Evolutionary conservation across 2,113 vertebrate species (phyloP).

Genomic region (Equus quagga): DNA sequence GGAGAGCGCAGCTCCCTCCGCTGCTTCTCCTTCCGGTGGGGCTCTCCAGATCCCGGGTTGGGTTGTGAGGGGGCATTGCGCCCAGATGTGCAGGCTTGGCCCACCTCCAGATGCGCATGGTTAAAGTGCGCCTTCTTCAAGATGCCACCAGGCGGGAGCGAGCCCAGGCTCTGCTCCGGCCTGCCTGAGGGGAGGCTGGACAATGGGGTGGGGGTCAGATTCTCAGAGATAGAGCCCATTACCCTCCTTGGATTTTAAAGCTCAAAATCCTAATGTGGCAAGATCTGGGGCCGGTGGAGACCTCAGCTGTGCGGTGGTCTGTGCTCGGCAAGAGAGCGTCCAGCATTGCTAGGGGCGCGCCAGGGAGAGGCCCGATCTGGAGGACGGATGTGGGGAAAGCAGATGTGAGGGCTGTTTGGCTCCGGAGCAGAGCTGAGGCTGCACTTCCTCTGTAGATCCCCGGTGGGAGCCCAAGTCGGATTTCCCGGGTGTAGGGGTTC

Average conservation of each 20-base stretch:
- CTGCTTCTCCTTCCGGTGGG: fast-evolving
- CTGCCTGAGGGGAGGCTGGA: conserved; percentile 6
- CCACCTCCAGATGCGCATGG: not conserved
- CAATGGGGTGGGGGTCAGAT: not conserved
- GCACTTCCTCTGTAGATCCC: conserved; percentile 71
- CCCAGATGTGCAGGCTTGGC: conserved; percentile 52
- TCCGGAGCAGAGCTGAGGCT: conserved; percentile 38
- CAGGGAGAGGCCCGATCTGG: not conserved
- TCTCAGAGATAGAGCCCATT: not conserved
- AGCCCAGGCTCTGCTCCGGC: not conserved
- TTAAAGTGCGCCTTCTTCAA: not conserved
- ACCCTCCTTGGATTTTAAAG: not conserved
- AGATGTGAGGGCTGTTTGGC: conserved; percentile 59
- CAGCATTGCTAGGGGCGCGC: not conserved
- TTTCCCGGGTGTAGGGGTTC: conserved; percentile 72
- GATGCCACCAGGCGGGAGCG: not conserved
- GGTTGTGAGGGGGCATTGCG: not conserved
- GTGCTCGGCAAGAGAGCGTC: not conserved
- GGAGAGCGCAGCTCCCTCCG: not conserved
- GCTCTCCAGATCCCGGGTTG: not conserved
- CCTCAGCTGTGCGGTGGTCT: not conserved
- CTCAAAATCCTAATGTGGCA: not conserved
- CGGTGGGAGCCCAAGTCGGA: conserved; percentile 39
- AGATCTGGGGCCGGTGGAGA: not conserved
- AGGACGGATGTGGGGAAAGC: conserved; percentile 57